Evolutionary conservation across 2,888 invertebrate species (phyloP), one percentile per base, ranked within the genome.

Genomic region (Acrobasis suavella): DNA sequence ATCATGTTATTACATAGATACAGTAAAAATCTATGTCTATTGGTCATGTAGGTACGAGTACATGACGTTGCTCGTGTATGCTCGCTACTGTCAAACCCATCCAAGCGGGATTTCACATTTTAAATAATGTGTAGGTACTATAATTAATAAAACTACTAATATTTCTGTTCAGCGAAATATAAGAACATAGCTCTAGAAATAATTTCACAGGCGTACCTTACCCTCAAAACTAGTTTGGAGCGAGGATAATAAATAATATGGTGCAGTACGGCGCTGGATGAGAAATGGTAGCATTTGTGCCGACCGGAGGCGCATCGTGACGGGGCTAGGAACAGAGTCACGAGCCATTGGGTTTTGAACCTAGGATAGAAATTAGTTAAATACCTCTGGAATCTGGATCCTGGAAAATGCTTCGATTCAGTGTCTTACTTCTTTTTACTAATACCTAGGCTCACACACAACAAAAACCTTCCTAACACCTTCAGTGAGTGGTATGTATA

Each of bases 231-330:
- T 15, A 42, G 55, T 56, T 42, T 38, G 55, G 2, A 56, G 17
- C 55, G 17, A 38, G 42, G 56, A 42, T 56, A 56, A 56, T 56
- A 56, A 56, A 56, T 56, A 56, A 56, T 42, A 46, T 17, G 42
- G 17, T 56, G 14, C 56, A 56, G 56, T 46, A 46, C 46, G 46
- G 46, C 46, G 61, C 32, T 51, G 58, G 58, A 61, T 65, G 61
- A 62, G 59, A 58, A 65, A 65, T 61, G 54, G 58, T 63, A 61
- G 60, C 58, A 22, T 59, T 62, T 62, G 64, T 49, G 38, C 59
- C 55, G 56, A 49, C 65, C 67, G 63, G 62, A 60, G 64, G 65
- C 64, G 51, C 37, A 46, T 63, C 64, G 64, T 65, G 65, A 56
- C 42, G 60, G 32, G 50, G 22, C 60, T 14, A 49, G 61, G 16